Base-by-base conservation (phyloP, 2,113 vertebrate species). In the Apteryx owenii region DNA sequence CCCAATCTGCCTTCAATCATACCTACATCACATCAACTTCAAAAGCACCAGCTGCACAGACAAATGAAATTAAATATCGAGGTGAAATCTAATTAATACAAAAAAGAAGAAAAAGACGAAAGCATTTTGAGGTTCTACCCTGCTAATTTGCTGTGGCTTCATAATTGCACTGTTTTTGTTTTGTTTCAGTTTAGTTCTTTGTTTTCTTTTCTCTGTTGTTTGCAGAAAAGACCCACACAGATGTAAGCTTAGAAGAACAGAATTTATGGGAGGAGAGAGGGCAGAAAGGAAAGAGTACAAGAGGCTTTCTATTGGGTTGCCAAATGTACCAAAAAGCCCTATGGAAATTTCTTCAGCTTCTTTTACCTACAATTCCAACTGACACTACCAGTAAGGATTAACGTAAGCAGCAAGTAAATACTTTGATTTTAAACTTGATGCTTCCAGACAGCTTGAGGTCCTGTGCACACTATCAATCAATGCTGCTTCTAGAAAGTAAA, bases 211-310 rank as follows among this genome's bases (percentile, higher is more conserved):
- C 48, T 89, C 70, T 77, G 62, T 61, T 91, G 28, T 77, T 96
- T 89, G 70, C 94, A 95, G 81, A 76, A 93, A 90, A 89, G 76
- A 71, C 72, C 42, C 86, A 89, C 51, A 51, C 36, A 75, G 72
- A 80, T 65, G 12, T 33, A 53, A 84, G 53, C 75, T 26, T 66
- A 84, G 78, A 81, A 91, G 78, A 81, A 91, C 28, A 10, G 4
- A 10, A 40, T 42, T n/a, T 64, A 42, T 44, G 85, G n/a, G 3
- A 76, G 31, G 33, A 81, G 61, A 85, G 86, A 70, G 9, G 4
- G 13, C 56, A 76, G 66, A 85, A 70, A 95, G 8, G 36, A 44
- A n/a, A n/a, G 29, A 75, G 13, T n/a, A 83, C 33, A 83, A 90
- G 61, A 89, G 44, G 22, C 48, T 73, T 79, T 72, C 44, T 9